These are phyloP conservation scores for Arctia plantaginis DNA, from an alignment of 2,888 invertebrate species.

Conservation along the genomic window DNA sequence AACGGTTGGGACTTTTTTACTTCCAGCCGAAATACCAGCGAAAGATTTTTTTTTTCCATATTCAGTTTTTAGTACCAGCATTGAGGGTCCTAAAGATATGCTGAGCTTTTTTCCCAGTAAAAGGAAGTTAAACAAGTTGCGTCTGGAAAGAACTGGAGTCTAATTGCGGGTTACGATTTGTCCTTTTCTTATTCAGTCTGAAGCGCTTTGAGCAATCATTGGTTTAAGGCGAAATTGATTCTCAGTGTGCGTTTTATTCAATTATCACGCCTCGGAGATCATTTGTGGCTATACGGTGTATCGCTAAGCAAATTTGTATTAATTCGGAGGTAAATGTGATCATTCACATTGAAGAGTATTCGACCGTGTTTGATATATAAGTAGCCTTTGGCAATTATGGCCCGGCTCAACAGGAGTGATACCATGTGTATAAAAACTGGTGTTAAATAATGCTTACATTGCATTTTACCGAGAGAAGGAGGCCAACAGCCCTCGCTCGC, in stretches of 20 bases:
- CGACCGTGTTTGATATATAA: not conserved
- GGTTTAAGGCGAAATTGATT: not conserved
- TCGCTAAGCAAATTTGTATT: not conserved
- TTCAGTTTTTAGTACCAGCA: not conserved
- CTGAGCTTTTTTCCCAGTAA: not conserved
- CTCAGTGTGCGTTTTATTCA: not conserved
- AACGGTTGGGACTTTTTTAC: not conserved
- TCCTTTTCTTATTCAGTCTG: not conserved
- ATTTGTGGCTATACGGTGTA: not conserved
- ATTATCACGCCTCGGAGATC: not conserved
- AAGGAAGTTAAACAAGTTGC: not conserved
- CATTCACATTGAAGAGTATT: not conserved
- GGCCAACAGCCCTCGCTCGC: not conserved
- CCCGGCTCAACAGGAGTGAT: not conserved
- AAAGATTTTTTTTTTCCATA: not conserved
- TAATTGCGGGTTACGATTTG: slow-evolving; percentile 4
- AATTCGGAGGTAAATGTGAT: not conserved
- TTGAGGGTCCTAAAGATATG: not conserved
- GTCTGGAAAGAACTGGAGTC: not conserved
- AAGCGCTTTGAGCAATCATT: slow-evolving; percentile 12
- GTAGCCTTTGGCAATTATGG: not conserved
- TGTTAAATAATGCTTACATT: not conserved
- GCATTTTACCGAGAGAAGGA: not conserved
- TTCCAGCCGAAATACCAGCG: not conserved
- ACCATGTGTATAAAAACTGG: not conserved